A percentile compares a stretch with the other conserved stretches of the same genome.
Conservation (phyloP, 2,888 invertebrate species). For the Caenorhabditis afra region DNA sequence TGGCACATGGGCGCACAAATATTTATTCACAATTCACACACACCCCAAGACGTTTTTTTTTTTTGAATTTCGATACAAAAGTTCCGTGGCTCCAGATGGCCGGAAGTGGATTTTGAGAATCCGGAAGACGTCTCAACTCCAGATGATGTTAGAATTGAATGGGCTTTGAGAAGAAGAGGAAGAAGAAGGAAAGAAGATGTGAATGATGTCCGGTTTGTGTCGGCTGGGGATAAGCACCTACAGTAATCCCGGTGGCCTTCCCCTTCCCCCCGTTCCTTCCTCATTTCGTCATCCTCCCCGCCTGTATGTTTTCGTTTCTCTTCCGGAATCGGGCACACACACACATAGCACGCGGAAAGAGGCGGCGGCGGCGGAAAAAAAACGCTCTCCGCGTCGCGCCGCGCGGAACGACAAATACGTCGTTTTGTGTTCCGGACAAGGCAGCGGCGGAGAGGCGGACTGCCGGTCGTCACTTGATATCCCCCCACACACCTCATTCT, state of each 20-base stretch:
- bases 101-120: no score
- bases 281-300: constrained; percentile 24
- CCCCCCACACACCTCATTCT: no score
- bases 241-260: constrained; percentile 35
- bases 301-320: constrained; percentile 45
- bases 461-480: no score
- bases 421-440: constrained; percentile 39
- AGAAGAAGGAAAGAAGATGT: background rate
- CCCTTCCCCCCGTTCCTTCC: background rate
- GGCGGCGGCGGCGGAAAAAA: no score
- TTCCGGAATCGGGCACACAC: constrained; percentile 42
- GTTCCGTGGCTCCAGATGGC: no score
- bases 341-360: constrained; percentile 24
- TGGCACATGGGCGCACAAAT: no score
- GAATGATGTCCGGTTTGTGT: background rate
- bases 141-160: no score
- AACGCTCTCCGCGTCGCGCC: no score
- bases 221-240: constrained; percentile 1
- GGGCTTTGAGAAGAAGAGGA: background rate
- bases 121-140: no score
- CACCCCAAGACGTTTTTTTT: no score
- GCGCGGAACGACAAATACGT: constrained; percentile 49
- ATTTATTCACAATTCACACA: background rate
- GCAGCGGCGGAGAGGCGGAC: no score
- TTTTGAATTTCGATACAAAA: no score